Percentiles rank a stretch among this genome's conserved stretches.
phyloP scores from a whole-genome alignment of 2,113 vertebrate species.

The Talpa occidentalis region DNA sequence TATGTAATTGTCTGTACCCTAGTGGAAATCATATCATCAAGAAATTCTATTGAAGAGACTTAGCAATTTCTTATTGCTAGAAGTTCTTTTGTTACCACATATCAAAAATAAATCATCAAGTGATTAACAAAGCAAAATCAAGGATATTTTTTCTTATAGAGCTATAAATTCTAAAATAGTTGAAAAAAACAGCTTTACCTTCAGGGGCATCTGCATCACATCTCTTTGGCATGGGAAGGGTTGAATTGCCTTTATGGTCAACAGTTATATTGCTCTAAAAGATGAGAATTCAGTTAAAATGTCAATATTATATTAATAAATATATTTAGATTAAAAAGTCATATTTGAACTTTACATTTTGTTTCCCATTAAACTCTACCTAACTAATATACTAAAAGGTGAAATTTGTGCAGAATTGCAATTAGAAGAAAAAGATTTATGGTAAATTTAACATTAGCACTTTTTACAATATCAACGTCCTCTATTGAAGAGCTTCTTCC shows the following conservation, averaged over 20 bases:
- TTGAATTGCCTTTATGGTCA: conserved; percentile 84
- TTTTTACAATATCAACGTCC: conserved; percentile 3
- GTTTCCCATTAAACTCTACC: conserved; percentile 21
- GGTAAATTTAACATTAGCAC: background rate
- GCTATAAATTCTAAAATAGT: background rate
- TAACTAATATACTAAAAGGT: conserved; percentile 38
- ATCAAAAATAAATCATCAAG: conserved; percentile 47
- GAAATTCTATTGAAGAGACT: conserved; percentile 28
- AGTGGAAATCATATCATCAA: background rate
- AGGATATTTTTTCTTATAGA: background rate
- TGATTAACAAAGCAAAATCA: background rate
- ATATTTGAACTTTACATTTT: conserved; percentile 18
- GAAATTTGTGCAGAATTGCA: conserved; percentile 12
- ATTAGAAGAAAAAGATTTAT: conserved; percentile 4
- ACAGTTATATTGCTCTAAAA: conserved; percentile 85
- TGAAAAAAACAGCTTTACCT: conserved; percentile 87
- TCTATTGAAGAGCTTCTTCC: background rate
- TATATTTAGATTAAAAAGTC: background rate
- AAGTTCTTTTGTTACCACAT: conserved; percentile 11
- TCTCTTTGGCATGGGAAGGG: conserved; percentile 85
- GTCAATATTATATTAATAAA: background rate
- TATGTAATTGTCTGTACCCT: background rate
- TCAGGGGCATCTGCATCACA: conserved; percentile 97
- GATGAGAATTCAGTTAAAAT: conserved; percentile 18
- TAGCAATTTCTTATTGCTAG: background rate